A percentile compares a stretch with the other conserved stretches of the same genome.
Evolutionary conservation across 2,797 vertebrate genomes (phyloP).

Genomic region (Paguma larvata): DNA sequence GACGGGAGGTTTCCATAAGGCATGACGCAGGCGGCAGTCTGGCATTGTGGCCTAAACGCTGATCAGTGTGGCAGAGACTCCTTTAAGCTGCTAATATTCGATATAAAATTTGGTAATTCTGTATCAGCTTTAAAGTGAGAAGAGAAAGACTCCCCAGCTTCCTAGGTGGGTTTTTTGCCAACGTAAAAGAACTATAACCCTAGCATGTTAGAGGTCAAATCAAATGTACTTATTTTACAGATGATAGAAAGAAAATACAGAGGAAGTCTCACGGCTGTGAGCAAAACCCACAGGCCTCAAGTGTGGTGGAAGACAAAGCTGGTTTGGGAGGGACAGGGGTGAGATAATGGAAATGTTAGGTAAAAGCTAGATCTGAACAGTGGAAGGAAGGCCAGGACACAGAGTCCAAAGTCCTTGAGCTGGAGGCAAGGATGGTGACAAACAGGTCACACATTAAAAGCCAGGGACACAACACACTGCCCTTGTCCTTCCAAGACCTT

Average conservation of each 20-base stretch:
- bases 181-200: not conserved
- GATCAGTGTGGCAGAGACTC: not conserved
- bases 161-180: not conserved
- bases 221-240: not conserved
- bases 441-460: not conserved
- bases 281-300: not conserved
- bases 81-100: not conserved
- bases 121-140: not conserved
- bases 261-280: not conserved
- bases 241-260: not conserved
- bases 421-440: not conserved
- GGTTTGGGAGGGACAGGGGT: not conserved
- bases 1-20: not conserved
- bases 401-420: not conserved
- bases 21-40: not conserved
- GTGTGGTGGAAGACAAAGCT: not conserved
- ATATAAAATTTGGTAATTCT: not conserved
- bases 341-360: not conserved
- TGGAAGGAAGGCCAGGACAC: not conserved
- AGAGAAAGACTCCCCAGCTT: not conserved
- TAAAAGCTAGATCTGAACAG: not conserved
- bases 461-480: not conserved
- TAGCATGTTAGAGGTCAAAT: not conserved
- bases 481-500: not conserved
- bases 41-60: not conserved